Evolutionary conservation across 2,888 invertebrate genomes (phyloP), one percentile per base, ranked within the genome.

Genomic region (Acanthosepion lycidas): DNA sequence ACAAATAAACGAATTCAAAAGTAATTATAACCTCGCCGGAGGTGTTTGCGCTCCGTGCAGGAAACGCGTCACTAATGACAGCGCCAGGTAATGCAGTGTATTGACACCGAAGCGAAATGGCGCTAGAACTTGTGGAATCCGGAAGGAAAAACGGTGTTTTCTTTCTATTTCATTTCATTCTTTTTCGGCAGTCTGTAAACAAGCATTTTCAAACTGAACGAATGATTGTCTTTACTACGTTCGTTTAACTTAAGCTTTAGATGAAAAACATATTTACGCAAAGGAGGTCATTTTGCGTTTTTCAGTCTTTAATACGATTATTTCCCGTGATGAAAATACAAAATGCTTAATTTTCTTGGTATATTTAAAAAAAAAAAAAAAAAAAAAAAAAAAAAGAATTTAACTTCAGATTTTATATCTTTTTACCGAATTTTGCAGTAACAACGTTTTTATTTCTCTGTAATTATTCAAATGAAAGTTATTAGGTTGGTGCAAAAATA

Each of bases 21-120:
- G 78, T 78, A 78, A 78, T 78, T 78, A 78, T 78, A n/a, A 78
- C 78, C 78, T 78, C 78, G n/a, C n/a, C 53, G 92, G 92, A 51
- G 92, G n/a, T 92, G 49, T 92, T 92, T 92, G 51, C 92, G 42
- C 53, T 49, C n/a, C 49, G 51, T 51, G 53, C 49, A 51, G 49
- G 51, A 42, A 49, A 51, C 51, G 23, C 23, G 51, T 92, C 92
- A 92, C 28, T 92, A 92, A 92, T 51, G 42, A 28, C 42, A n/a
- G 92, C 51, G 49, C n/a, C 53, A 48, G 48, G 48, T n/a, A 92
- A 26, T 49, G 49, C 48, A 49, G 8, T 48, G 48, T 92, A 51
- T 92, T 51, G 26, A 53, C 12, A 78, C 78, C 28, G 18, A 78
- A n/a, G 2, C 3, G 28, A 78, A n/a, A 78, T 78, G 78, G n/a